Evolutionary conservation across 1,140 invertebrate species (phyloP).

Genomic region (Apis cerana): DNA sequence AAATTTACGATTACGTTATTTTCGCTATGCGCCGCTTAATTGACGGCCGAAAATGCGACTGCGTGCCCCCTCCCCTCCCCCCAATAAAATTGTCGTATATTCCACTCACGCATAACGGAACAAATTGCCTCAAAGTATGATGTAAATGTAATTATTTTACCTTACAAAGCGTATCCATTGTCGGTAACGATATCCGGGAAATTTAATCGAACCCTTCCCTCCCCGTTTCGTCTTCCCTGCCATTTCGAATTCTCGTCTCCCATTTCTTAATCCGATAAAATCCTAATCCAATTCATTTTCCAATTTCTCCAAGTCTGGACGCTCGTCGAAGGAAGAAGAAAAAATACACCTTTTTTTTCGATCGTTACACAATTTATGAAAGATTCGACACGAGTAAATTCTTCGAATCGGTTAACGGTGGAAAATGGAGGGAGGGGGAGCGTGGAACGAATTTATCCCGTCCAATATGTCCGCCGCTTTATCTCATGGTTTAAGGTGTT

Average conservation of each 20-base stretch:
- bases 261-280: neutral
- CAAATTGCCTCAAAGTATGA: neutral
- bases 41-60: neutral
- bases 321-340: too few species aligned
- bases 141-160: slow-evolving; percentile 15
- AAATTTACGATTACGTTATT: too few species aligned
- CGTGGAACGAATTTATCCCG: slow-evolving; percentile 15
- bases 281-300: neutral
- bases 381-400: too few species aligned
- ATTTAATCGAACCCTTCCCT: neutral
- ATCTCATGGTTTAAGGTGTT: slow-evolving; percentile 32
- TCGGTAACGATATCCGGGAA: neutral
- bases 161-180: slow-evolving; percentile 10
- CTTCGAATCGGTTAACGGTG: too few species aligned
- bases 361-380: too few species aligned
- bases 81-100: neutral
- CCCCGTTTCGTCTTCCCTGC: neutral
- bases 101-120: neutral
- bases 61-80: too few species aligned
- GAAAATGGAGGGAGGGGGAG: too few species aligned
- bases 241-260: neutral
- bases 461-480: slow-evolving; percentile 26
- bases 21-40: neutral
- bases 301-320: neutral
- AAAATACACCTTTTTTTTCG: too few species aligned